Evolutionary conservation across 2,797 vertebrate species (phyloP), one percentile per base, ranked within the genome.

Genomic region (Sebastes kiyomatsui): DNA sequence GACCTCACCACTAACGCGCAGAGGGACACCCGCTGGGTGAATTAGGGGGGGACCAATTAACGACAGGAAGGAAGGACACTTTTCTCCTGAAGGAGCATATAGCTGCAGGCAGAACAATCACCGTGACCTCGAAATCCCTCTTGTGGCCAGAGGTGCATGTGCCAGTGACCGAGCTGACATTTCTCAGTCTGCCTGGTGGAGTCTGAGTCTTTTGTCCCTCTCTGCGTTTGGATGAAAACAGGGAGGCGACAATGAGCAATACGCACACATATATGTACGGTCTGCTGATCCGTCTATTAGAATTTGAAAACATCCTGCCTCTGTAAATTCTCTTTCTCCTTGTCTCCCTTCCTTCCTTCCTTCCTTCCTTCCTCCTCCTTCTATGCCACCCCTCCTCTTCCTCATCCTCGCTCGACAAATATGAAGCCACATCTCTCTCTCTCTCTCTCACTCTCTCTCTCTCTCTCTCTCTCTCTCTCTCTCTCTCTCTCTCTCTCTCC

Each of bases 81-180:
- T 71, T 58, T 83, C 84, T 91, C 92, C 84, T 91, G 79, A 81
- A 87, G 92, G 88, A 90, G 79, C 74, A 28, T 77, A 61, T 76
- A 61, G 89, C 93, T 78, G 79, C 86, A 33, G 90, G 90, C 88
- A 35, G 79, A 88, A 91, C 87, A 87, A 90, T 90, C 88, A 84
- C 79, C 25, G 72, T 92, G 94, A 94, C 94, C 94, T 94, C 92
- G 56, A 93, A 91, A 90, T 83, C 89, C 85, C 84, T 81, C 87
- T 67, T 74, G 90, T 91, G 88, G 88, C 90, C 88, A 87, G 87
- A 85, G 93, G 91, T 92, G 84, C 71, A 54, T 83, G 82, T 82
- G 88, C 81, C 81, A 70, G 83, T 91, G 90, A 93, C 87, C 77
- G 87, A 65, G n/a, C 35, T 91, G 87, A 93, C 91, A 92, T 91